Evolutionary conservation across 1,140 invertebrate genomes (phyloP), one percentile per base, ranked within the genome.

Genomic region (Apis cerana): DNA sequence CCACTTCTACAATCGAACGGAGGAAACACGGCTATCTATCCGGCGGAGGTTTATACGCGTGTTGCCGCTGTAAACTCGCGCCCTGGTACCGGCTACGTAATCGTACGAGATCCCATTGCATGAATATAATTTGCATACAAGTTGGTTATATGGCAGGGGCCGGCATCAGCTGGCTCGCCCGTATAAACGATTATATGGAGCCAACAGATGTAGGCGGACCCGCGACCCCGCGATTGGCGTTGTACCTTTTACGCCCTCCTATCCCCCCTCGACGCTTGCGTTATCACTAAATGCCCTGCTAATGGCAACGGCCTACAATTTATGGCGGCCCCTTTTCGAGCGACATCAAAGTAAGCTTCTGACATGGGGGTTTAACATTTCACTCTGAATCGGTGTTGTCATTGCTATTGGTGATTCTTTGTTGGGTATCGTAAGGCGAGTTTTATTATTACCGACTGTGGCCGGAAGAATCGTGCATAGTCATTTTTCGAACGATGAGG

Each of bases 91-190:
- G 86, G 88, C 91, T 89, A 91, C 89, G 91, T 93, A 93, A 94
- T 94, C 93, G 92, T 92, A 93, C 90, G 92, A 92, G 92, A 93
- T 93, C 91, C 92, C 90, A 92, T 93, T 94, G 92, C 93, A 94
- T 94, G 93, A 94, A 94, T 94, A 94, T 94, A 93, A 94, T 94
- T 94, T 94, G 93, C 94, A 94, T 94, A 94, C 93, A 94, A 94
- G 93, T 94, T 93, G 92, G 92, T 93, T 93, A 91, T 94, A 93
- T 90, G 89, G 89, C 84, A 80, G 71, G 76, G 88, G 88, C 80
- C 88, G 88, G 92, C 92, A 94, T 94, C 93, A 94, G 92, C 93
- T 94, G 93, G 92, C 91, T 87, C 85, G 92, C 90, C 91, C 91
- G 92, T 94, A 94, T 94, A 94, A 94, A 94, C 93, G 93, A 93